Conservation (phyloP, 1,140 invertebrate species). For the Neodiprion lecontei region DNA sequence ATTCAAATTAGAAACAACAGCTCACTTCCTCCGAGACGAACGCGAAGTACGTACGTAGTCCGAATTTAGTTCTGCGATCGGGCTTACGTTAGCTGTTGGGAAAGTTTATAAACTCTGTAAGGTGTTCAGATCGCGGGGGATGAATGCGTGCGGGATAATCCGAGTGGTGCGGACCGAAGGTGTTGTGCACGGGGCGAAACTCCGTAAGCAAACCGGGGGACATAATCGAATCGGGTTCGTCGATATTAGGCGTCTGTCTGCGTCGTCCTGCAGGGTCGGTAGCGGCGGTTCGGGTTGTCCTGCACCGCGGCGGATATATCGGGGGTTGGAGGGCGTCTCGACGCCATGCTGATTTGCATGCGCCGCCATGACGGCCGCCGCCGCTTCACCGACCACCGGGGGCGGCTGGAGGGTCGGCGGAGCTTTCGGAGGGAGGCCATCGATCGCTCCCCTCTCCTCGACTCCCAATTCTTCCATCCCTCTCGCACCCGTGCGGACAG, state of each 20-base stretch:
- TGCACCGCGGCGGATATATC: slow-evolving; percentile 41
- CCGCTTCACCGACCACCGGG: slow-evolving; percentile 38
- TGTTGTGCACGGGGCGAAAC: neutral
- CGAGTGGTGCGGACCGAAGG: neutral
- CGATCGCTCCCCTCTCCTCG: slow-evolving; percentile 53
- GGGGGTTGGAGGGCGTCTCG: slow-evolving; percentile 54
- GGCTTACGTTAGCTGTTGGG: neutral
- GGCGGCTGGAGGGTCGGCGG: slow-evolving; percentile 41
- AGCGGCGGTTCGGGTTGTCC: slow-evolving; percentile 55
- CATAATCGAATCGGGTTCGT: slow-evolving; percentile 7
- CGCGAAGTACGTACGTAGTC: too few species aligned
- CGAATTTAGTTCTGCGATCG: too few species aligned
- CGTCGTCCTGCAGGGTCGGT: slow-evolving; percentile 50
- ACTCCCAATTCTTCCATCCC: slow-evolving; percentile 26
- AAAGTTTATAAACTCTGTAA: neutral
- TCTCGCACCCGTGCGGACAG: slow-evolving; percentile 22
- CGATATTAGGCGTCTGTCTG: slow-evolving; percentile 28
- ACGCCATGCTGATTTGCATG: slow-evolving; percentile 64
- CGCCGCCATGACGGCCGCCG: slow-evolving; percentile 60
- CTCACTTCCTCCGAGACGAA: too few species aligned
- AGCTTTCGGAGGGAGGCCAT: slow-evolving; percentile 53
- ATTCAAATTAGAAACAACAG: neutral
- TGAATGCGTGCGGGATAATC: neutral
- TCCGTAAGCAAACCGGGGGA: neutral
- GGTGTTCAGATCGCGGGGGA: neutral